phyloP scores from a whole-genome alignment of 1,140 invertebrate species.

The Pentalonia nigronervosa region DNA sequence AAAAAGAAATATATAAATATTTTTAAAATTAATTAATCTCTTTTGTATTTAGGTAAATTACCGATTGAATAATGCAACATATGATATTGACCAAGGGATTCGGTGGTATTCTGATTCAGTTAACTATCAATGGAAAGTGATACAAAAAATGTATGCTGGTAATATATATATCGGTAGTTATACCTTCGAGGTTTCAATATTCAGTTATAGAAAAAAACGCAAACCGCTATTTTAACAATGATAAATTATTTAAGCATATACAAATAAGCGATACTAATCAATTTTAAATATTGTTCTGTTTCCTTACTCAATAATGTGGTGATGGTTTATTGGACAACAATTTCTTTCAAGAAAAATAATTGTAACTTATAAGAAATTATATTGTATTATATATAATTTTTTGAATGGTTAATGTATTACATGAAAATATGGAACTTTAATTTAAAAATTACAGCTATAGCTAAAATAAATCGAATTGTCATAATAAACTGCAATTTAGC shows the following conservation, averaged over 20 bases:
- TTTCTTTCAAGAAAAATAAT: too few species aligned
- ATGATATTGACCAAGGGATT: background rate
- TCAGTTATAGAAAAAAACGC: background rate
- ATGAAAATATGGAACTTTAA: too few species aligned
- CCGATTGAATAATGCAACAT: background rate
- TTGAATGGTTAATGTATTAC: too few species aligned
- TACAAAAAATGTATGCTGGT: background rate
- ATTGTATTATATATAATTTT: too few species aligned
- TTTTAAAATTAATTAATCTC: background rate
- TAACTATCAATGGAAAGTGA: background rate
- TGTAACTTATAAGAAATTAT: too few species aligned
- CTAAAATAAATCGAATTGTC: too few species aligned
- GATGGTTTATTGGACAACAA: too few species aligned
- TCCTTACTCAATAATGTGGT: too few species aligned
- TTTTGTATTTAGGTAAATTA: background rate
- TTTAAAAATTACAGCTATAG: too few species aligned
- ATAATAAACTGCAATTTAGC: too few species aligned
- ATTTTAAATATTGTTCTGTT: too few species aligned
- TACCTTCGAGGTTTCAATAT: background rate
- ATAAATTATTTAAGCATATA: background rate
- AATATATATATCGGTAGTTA: background rate
- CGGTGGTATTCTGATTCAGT: background rate
- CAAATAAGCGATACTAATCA: too few species aligned
- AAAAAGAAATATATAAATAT: background rate
- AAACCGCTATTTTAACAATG: background rate